Evolutionary conservation across 2,888 invertebrate genomes (phyloP).

Genomic region (Rhagonycha fulva): DNA sequence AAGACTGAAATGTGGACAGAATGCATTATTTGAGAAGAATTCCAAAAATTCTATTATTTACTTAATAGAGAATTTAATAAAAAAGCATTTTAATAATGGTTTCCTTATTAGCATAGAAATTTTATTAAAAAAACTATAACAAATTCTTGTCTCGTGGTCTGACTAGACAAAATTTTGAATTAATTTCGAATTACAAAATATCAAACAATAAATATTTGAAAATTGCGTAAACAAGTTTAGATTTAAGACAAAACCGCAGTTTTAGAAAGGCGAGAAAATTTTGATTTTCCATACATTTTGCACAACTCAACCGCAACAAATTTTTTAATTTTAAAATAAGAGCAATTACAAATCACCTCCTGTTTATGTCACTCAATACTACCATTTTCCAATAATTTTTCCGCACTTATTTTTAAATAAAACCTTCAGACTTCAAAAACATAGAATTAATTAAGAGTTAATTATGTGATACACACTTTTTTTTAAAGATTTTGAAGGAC

Average conservation of each 20-base stretch:
- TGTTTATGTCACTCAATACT: background rate
- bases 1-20: slow-evolving; percentile 25
- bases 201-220: background rate
- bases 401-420: background rate
- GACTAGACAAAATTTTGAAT: slow-evolving; percentile 16
- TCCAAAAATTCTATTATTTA: slow-evolving; percentile 37
- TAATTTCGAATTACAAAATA: background rate
- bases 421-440: background rate
- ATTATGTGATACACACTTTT: background rate
- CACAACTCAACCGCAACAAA: background rate
- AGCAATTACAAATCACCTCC: background rate
- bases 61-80: slow-evolving; percentile 33
- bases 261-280: too few relatives aligned
- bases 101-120: slow-evolving; percentile 19
- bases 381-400: background rate
- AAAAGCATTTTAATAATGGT: slow-evolving; percentile 30
- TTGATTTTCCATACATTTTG: too few relatives aligned
- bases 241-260: too few relatives aligned
- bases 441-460: background rate
- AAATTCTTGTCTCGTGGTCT: background rate
- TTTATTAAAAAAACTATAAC: background rate
- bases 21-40: slow-evolving; percentile 35
- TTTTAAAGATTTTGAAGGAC: slow-evolving; percentile 1
- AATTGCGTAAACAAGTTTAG: background rate
- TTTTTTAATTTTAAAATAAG: background rate